Evolutionary conservation across 1,140 invertebrate genomes (phyloP), one percentile per base, ranked within the genome.

Genomic region (Anthonomus grandis): DNA sequence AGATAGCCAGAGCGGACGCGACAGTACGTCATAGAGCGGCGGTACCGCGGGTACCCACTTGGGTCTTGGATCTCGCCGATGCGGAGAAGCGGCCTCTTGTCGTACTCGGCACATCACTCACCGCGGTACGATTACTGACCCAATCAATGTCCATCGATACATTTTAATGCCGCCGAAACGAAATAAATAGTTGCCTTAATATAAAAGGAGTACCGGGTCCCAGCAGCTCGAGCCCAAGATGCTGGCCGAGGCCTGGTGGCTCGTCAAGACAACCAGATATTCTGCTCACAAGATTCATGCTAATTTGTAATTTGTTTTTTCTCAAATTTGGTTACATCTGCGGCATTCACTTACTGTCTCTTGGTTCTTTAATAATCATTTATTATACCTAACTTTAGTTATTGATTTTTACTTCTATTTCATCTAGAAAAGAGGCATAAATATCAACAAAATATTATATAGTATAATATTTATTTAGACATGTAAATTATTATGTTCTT

Each of bases 101-200:
- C 21, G 19, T 47, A 46, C 45, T 42, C 45, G 54, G 46, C 45
- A 42, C 56, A 58, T 58, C 56, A 52, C 10, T 58, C 56, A 58
- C 56, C 21, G 41, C 56, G 56, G 47, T 49, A 58, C 45, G 56
- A 58, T 58, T 58, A 58, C 56, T 58, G 47, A 52, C 56, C 56
- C 56, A 58, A 58, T 58, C 56, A 58, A 58, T 52, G 56, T 58
- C 56, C 27, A 52, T 58, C 56, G 56, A 58, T 58, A 58, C 56
- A 58, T 58, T 58, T 58, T 58, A 58, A 58, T 51, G 56, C 56
- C 46, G 41, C 41, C 31, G 56, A 49, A n/a, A 24, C 41, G 41
- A 58, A 51, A 58, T 58, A 58, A 58, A 58, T 58, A 58, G 53
- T 56, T 56, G 51, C 39, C 41, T 54, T 54, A 54, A 54, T 54